Percentiles rank a stretch among this genome's conserved stretches.
Evolutionary conservation across 1,140 invertebrate genomes (phyloP).

Genomic region (Araneus ventricosus): DNA sequence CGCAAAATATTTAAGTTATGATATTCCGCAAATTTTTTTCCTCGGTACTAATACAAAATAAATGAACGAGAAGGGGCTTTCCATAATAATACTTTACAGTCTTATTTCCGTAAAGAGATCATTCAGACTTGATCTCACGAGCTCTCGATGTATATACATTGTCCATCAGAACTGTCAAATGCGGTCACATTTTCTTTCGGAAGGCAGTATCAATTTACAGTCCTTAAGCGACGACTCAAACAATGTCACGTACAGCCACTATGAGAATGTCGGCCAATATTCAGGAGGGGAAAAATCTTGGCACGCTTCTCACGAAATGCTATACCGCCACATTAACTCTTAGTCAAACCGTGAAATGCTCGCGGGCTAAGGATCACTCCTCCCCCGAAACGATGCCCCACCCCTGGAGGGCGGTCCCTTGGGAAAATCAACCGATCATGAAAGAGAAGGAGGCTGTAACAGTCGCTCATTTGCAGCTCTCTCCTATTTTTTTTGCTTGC

Average conservation of each 20-base stretch:
- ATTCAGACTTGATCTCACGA: constrained; percentile 27
- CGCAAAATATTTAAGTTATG: no score
- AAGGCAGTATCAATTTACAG: constrained; percentile 58
- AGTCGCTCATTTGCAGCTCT: constrained; percentile 58
- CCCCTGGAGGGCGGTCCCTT: constrained; percentile 62
- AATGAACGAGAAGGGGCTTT: no score
- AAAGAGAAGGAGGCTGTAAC: constrained; percentile 64
- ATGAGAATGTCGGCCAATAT: constrained; percentile 57
- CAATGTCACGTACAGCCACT: constrained; percentile 52
- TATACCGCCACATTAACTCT: constrained; percentile 71
- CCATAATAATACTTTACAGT: neutral
- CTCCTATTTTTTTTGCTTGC: neutral
- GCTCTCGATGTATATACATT: neutral
- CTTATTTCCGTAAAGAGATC: neutral
- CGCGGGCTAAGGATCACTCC: constrained; percentile 51
- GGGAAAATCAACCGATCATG: constrained; percentile 71
- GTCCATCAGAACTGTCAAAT: constrained; percentile 57
- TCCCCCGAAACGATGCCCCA: constrained; percentile 54
- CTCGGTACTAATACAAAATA: no score
- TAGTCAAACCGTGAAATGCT: constrained; percentile 73
- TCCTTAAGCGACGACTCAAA: constrained; percentile 51
- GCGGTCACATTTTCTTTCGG: constrained; percentile 10
- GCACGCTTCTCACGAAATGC: constrained; percentile 57
- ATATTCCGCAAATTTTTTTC: no score
- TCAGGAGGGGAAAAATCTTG: constrained; percentile 50